These are phyloP conservation scores for Morelia viridis DNA, from an alignment of 2,797 vertebrate genomes.

Conservation along the genomic window DNA sequence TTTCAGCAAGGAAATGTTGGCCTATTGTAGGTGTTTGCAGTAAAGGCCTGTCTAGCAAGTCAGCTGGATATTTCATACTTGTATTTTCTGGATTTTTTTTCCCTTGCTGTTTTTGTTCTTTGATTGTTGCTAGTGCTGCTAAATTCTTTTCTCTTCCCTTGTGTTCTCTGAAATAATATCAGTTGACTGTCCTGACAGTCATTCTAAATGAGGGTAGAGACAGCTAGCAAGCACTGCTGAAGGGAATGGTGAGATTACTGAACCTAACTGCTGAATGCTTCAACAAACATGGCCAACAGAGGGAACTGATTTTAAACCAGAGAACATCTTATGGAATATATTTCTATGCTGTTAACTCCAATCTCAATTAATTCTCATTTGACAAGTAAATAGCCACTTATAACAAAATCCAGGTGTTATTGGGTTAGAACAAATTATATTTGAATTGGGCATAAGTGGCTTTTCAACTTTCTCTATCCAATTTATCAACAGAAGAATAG, in stretches of 20 bases:
- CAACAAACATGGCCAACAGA: constrained; percentile 6
- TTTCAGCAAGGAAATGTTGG: constrained; percentile 14
- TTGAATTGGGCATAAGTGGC: neutral
- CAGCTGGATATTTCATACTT: constrained; percentile 46
- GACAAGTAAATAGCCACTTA: neutral
- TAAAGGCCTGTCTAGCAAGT: neutral
- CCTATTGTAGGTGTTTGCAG: constrained; percentile 18
- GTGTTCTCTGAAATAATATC: constrained; percentile 40
- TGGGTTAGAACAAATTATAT: neutral
- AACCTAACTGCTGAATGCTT: constrained; percentile 22
- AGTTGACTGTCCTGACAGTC: constrained; percentile 43
- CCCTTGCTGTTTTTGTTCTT: constrained; percentile 6
- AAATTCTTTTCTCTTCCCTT: constrained; percentile 39
- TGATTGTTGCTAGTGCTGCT: constrained; percentile 27
- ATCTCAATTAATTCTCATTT: neutral
- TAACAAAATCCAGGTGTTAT: neutral
- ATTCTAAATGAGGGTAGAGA: constrained; percentile 27
- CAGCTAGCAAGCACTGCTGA: constrained; percentile 41
- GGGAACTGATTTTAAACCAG: constrained; percentile 20
- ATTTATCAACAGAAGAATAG: neutral
- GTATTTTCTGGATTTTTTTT: constrained; percentile 28
- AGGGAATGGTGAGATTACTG: neutral
- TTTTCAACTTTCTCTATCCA: neutral
- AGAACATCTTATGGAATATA: constrained; percentile 15
- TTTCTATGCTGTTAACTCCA: constrained; percentile 9